phyloP scores from a whole-genome alignment of 1,140 invertebrate genomes.

The Streblospio benedicti region DNA sequence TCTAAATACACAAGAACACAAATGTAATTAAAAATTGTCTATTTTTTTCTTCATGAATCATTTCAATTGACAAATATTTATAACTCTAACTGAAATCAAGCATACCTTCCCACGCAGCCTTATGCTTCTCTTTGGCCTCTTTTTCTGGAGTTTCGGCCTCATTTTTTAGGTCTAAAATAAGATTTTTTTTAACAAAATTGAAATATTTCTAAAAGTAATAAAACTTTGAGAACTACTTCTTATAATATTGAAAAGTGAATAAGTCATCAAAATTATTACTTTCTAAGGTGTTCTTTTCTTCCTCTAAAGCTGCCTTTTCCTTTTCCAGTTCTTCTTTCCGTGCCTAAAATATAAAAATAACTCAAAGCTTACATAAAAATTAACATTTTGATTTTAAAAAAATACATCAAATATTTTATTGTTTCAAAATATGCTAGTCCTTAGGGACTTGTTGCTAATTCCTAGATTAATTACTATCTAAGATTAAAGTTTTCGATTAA shows the following conservation, averaged over 20 bases:
- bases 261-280: slow-evolving; percentile 15
- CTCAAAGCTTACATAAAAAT: too few relatives aligned
- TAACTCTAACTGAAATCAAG: neutral
- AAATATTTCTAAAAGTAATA: neutral
- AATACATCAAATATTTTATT: too few relatives aligned
- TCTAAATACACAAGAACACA: neutral
- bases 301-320: slow-evolving; percentile 45
- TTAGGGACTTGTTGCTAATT: too few relatives aligned
- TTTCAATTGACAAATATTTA: neutral
- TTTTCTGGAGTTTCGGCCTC: slow-evolving; percentile 41
- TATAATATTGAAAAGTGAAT: too few relatives aligned
- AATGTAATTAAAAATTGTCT: too few relatives aligned
- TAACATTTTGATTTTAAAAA: too few relatives aligned
- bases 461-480: too few relatives aligned
- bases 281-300: slow-evolving; percentile 28
- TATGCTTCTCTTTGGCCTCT: slow-evolving; percentile 41
- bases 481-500: too few relatives aligned
- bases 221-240: neutral
- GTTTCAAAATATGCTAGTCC: too few relatives aligned
- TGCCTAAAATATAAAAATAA: slow-evolving; percentile 24
- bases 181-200: slow-evolving; percentile 21
- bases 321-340: slow-evolving; percentile 59
- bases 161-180: slow-evolving; percentile 28
- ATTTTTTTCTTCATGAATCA: too few relatives aligned
- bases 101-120: slow-evolving; percentile 40